Evolutionary conservation across 2,888 invertebrate genomes (phyloP).

Genomic region (Tinea trinotella): DNA sequence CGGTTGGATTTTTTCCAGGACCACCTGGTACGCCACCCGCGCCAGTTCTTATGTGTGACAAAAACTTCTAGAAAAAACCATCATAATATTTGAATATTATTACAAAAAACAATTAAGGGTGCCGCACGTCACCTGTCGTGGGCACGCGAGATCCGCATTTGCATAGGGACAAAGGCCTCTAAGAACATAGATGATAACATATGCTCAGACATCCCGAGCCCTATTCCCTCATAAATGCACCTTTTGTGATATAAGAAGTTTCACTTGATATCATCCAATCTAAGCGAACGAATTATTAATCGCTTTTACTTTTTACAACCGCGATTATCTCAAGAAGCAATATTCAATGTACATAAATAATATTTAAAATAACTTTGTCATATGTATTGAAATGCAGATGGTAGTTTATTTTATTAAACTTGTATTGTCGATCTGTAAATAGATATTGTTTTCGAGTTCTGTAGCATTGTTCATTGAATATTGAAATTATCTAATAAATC

Average conservation of each 20-base stretch:
- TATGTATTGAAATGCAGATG: background rate
- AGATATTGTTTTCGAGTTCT: conserved; percentile 1
- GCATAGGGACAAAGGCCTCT: conserved; percentile 57
- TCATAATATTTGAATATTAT: conserved; percentile 71
- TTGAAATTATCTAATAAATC: conserved; percentile 40
- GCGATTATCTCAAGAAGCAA: background rate
- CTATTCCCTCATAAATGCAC: conserved; percentile 7
- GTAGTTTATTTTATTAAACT: background rate
- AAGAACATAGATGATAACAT: conserved; percentile 25
- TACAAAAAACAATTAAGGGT: conserved; percentile 70
- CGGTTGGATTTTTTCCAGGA: conserved; percentile 41
- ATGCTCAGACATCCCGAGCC: conserved; percentile 7
- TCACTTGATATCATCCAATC: conserved; percentile 2
- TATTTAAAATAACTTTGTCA: background rate
- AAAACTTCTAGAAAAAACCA: conserved; percentile 54
- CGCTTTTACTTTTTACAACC: conserved; percentile 6
- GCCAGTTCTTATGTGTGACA: conserved; percentile 43
- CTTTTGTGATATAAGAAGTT: conserved; percentile 20
- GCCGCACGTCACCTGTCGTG: conserved; percentile 67
- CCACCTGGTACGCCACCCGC: conserved; percentile 68
- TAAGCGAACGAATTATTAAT: background rate
- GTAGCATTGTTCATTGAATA: conserved; percentile 52
- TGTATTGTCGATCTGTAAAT: background rate
- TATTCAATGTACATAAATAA: conserved; percentile 4
- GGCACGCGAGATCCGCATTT: conserved; percentile 64